phyloP scores from a whole-genome alignment of 2,797 vertebrate species.

The Mormyrops attenuatus region DNA sequence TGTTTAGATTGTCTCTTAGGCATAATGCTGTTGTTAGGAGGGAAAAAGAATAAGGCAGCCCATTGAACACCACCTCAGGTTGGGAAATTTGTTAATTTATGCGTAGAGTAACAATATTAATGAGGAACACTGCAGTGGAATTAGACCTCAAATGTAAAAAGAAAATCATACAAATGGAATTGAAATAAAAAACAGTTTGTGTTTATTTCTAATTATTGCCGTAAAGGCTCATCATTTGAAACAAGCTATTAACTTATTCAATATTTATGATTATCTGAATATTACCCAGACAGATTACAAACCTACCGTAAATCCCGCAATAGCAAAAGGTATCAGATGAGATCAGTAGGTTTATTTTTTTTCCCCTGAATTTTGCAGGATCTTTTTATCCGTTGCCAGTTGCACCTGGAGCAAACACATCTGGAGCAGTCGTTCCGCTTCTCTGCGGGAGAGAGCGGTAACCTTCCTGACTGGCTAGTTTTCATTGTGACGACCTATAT shows the following conservation, averaged over 20 bases:
- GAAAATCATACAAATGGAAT: neutral
- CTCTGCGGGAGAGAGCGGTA: neutral
- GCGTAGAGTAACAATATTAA: neutral
- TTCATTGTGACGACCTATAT: neutral
- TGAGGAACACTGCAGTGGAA: neutral
- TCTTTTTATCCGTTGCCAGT: neutral
- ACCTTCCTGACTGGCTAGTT: constrained; percentile 13
- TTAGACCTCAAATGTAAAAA: neutral
- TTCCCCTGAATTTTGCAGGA: neutral
- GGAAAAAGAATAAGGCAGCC: neutral
- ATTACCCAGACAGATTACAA: neutral
- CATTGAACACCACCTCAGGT: neutral
- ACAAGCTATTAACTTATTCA: neutral
- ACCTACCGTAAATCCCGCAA: neutral
- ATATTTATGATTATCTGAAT: neutral
- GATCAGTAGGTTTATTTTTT: neutral
- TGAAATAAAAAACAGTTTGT: neutral
- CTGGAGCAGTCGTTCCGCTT: neutral
- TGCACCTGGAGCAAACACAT: neutral
- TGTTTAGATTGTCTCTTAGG: neutral
- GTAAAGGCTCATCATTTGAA: neutral
- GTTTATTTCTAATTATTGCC: neutral
- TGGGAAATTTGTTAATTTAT: neutral
- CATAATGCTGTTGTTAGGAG: neutral
- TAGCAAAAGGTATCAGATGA: neutral